A percentile compares a stretch with the other conserved stretches of the same genome.
Evolutionary conservation across 2,888 invertebrate species (phyloP).

Genomic region (Pogonocherus hispidulus): DNA sequence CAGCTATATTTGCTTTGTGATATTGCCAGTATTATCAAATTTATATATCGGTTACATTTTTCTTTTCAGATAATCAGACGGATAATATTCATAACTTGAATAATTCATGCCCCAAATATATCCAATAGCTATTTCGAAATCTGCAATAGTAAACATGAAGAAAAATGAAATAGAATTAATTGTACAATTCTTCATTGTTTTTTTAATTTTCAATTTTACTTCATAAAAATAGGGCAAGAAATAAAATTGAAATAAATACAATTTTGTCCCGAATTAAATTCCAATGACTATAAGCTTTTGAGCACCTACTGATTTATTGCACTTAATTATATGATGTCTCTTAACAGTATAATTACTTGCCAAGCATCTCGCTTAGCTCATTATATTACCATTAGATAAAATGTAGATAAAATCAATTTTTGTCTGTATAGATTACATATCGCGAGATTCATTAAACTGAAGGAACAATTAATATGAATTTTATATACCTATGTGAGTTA

Average conservation of each 20-base stretch:
- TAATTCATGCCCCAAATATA: too few relatives aligned
- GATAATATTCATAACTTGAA: too few relatives aligned
- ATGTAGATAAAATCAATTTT: slow-evolving; percentile 21
- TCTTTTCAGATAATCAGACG: too few relatives aligned
- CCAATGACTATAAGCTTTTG: background rate
- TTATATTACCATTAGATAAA: slow-evolving; percentile 50
- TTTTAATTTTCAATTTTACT: too few relatives aligned
- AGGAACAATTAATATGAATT: slow-evolving; percentile 21
- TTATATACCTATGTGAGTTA: slow-evolving; percentile 38
- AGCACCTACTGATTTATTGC: background rate
- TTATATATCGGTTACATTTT: too few relatives aligned
- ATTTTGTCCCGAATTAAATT: background rate
- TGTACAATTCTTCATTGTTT: too few relatives aligned
- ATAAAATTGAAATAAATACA: background rate
- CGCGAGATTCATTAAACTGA: background rate
- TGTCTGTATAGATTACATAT: slow-evolving; percentile 19
- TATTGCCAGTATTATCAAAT: too few relatives aligned
- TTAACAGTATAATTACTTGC: slow-evolving; percentile 40
- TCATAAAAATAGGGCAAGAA: too few relatives aligned
- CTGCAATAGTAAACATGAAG: too few relatives aligned
- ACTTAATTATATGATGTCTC: slow-evolving; percentile 11
- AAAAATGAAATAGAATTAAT: too few relatives aligned
- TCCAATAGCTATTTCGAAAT: too few relatives aligned
- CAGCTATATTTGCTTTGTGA: too few relatives aligned
- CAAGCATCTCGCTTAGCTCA: slow-evolving; percentile 39